Evolutionary conservation across 2,113 vertebrate genomes (phyloP).

Genomic region (Pimephales promelas): DNA sequence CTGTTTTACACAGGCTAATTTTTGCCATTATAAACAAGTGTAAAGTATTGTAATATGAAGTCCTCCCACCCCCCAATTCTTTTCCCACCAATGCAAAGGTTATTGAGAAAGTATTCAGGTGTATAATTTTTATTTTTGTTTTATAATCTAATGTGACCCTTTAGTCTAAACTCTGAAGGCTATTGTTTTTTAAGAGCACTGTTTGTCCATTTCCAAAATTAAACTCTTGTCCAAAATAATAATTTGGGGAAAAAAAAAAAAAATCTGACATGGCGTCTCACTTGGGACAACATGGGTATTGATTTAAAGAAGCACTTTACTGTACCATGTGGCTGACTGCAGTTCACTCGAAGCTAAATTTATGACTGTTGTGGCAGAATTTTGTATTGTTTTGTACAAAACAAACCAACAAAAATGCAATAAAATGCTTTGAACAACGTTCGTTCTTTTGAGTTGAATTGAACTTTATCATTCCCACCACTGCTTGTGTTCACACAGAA

Average conservation of each 20-base stretch:
- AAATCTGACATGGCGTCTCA: conserved; percentile 53
- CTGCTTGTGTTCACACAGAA: conserved; percentile 13
- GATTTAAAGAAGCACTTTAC: conserved; percentile 93
- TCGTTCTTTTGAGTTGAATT: not conserved
- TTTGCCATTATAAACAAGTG: conserved; percentile 42
- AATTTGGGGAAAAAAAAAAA: conserved; percentile 56
- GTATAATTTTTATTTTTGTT: conserved; percentile 32
- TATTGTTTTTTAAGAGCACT: conserved; percentile 57
- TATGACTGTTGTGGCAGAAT: conserved; percentile 84
- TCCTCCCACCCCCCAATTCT: no score
- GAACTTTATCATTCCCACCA: not conserved
- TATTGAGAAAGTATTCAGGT: conserved; percentile 41
- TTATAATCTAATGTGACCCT: conserved; percentile 53
- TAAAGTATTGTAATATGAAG: conserved; percentile 53
- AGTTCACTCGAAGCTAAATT: conserved; percentile 81
- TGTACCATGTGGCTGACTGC: conserved; percentile 88
- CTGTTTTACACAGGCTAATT: conserved; percentile 60
- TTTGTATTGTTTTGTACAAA: conserved; percentile 98
- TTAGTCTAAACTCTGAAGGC: conserved; percentile 29
- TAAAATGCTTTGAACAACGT: conserved; percentile 83
- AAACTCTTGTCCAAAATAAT: conserved; percentile 45
- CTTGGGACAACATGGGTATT: conserved; percentile 60
- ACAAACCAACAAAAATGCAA: conserved; percentile 78
- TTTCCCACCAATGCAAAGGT: conserved; percentile 46
- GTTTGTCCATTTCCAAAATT: conserved; percentile 54